Conservation (phyloP, 2,888 invertebrate species). For the Neoitamus cyanurus region DNA sequence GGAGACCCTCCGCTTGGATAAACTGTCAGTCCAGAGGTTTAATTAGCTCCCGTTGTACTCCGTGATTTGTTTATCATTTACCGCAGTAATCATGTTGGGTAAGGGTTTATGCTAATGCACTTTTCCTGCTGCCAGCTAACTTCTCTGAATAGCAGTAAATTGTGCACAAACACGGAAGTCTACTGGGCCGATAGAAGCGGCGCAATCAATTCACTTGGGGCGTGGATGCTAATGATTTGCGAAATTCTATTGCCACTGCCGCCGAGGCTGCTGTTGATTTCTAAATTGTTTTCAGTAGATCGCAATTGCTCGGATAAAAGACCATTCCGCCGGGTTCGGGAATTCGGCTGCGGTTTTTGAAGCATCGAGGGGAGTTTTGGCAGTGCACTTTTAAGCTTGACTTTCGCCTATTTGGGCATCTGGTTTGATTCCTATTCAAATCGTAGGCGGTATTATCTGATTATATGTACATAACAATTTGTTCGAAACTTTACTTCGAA, state of each 20-base stretch:
- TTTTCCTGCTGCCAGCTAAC: not conserved
- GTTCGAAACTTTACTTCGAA: no score
- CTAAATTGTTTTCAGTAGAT: not conserved
- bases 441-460: no score
- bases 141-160: slow-evolving; percentile 2
- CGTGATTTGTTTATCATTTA: slow-evolving; percentile 13
- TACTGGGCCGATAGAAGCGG: not conserved
- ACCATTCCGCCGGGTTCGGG: not conserved
- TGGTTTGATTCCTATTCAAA: no score
- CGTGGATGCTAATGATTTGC: slow-evolving; percentile 8
- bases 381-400: no score
- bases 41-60: slow-evolving; percentile 32
- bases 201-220: not conserved
- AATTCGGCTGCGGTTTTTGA: not conserved
- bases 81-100: not conserved
- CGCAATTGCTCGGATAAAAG: not conserved
- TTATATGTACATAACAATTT: no score
- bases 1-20: not conserved
- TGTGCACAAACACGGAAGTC: slow-evolving; percentile 24
- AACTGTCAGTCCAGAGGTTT: not conserved
- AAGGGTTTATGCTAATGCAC: slow-evolving; percentile 10
- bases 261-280: not conserved
- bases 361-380: not conserved
- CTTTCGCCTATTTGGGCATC: no score
- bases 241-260: not conserved